phyloP scores from a whole-genome alignment of 2,797 vertebrate genomes.

The Siniperca undulata region DNA sequence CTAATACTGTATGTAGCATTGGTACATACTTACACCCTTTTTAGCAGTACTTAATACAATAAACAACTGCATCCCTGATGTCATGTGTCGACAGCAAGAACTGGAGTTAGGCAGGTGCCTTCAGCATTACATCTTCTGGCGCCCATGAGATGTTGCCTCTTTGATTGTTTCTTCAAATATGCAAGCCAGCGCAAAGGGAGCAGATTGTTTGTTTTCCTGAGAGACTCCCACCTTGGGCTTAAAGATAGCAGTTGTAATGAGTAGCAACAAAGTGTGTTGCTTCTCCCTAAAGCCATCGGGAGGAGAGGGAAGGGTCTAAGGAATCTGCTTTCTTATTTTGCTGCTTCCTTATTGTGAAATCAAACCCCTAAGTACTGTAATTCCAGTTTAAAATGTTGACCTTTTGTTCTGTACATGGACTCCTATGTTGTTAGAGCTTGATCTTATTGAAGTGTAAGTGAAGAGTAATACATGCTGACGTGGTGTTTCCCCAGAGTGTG shows the following conservation, averaged over 20 bases:
- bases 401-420: conserved; percentile 25
- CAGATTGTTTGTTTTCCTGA: conserved; percentile 86
- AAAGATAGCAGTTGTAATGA: conserved; percentile 84
- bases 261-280: conserved; percentile 77
- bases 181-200: conserved; percentile 78
- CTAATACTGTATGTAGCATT: conserved; percentile 22
- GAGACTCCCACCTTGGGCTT: conserved; percentile 86
- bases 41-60: conserved; percentile 56
- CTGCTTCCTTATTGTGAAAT: conserved; percentile 45
- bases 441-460: conserved; percentile 46
- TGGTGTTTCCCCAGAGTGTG: conserved; percentile 39
- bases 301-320: conserved; percentile 48
- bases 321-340: conserved; percentile 36
- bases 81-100: conserved; percentile 69
- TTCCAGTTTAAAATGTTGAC: conserved; percentile 38
- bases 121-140: conserved; percentile 73
- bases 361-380: conserved; percentile 6
- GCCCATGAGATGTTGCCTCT: conserved; percentile 85
- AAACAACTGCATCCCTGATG: conserved; percentile 72
- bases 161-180: conserved; percentile 90
- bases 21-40: conserved; percentile 38
- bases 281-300: conserved; percentile 70
- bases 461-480: conserved; percentile 51
- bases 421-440: conserved; percentile 28
- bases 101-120: conserved; percentile 64